Evolutionary conservation across 1,140 invertebrate species (phyloP).

Genomic region (Meloidogyne chitwoodi): DNA sequence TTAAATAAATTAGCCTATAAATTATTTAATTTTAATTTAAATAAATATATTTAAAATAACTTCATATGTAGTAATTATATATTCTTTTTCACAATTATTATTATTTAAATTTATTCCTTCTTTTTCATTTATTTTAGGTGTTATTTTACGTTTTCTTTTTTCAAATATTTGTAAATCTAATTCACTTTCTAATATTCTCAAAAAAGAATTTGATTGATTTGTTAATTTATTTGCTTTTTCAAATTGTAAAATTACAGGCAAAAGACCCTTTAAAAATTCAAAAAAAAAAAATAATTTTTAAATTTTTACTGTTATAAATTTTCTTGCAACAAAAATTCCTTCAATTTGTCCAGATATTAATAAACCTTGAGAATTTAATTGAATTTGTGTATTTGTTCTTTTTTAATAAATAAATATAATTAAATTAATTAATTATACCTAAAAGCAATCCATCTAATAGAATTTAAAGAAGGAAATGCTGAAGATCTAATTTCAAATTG

Average conservation of each 20-base stretch:
- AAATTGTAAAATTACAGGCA: conserved; percentile 40
- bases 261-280: conserved; percentile 30
- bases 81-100: conserved; percentile 1
- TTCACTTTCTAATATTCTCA: conserved; percentile 23
- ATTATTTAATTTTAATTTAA: not conserved
- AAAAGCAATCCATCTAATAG: conserved; percentile 42
- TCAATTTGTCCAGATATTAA: conserved; percentile 22
- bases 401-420: no score
- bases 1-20: conserved; percentile 20
- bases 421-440: not conserved
- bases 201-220: not conserved
- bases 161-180: conserved; percentile 32
- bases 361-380: conserved; percentile 36
- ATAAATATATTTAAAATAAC: not conserved
- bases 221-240: conserved; percentile 18
- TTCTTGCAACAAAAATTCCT: conserved; percentile 32
- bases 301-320: conserved; percentile 29
- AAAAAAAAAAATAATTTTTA: not conserved
- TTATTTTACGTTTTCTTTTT: conserved; percentile 21
- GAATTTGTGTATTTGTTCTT: conserved; percentile 44
- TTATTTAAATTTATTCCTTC: not conserved
- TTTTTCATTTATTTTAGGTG: not conserved
- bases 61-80: conserved; percentile 14
- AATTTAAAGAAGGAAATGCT: conserved; percentile 32
- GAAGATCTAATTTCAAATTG: conserved; percentile 38